phyloP scores from a whole-genome alignment of 2,888 invertebrate genomes.

The Synergus gifuensis region DNA sequence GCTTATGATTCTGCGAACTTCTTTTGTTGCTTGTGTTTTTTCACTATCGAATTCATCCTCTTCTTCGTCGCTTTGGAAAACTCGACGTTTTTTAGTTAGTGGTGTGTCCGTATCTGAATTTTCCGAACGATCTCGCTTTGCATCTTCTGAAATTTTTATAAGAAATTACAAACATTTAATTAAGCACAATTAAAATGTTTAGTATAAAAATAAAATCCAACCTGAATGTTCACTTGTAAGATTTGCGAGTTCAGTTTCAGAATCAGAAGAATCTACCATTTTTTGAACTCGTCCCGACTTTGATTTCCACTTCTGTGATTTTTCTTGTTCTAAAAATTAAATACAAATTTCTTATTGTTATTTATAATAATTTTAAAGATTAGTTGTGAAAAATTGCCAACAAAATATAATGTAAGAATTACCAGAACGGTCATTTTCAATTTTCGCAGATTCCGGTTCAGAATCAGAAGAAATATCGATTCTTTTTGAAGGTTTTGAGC shows the following conservation, averaged over 20 bases:
- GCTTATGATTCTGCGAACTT: conserved; percentile 59
- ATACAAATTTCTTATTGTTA: neutral
- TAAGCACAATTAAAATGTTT: neutral
- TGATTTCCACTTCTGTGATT: neutral
- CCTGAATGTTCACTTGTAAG: neutral
- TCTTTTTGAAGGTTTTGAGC: neutral
- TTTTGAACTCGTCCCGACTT: conserved; percentile 55
- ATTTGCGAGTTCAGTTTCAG: conserved; percentile 56
- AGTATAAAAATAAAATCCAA: neutral
- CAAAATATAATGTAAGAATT: neutral
- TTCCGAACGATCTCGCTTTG: conserved; percentile 65
- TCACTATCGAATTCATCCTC: conserved; percentile 48
- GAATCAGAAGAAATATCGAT: conserved; percentile 34
- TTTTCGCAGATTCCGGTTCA: conserved; percentile 15
- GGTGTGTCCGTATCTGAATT: conserved; percentile 65
- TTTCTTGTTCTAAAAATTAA: conserved; percentile 39
- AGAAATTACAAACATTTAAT: neutral
- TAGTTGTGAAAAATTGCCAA: neutral
- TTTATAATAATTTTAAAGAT: neutral
- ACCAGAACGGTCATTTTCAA: conserved; percentile 10
- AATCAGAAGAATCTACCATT: conserved; percentile 61
- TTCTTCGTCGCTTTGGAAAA: conserved; percentile 73
- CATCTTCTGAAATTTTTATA: conserved; percentile 57
- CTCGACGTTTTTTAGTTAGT: conserved; percentile 69
- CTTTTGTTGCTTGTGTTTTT: conserved; percentile 54